These are phyloP conservation scores for Ferrisia virgata DNA, from an alignment of 2,888 invertebrate genomes.

Conservation along the genomic window DNA sequence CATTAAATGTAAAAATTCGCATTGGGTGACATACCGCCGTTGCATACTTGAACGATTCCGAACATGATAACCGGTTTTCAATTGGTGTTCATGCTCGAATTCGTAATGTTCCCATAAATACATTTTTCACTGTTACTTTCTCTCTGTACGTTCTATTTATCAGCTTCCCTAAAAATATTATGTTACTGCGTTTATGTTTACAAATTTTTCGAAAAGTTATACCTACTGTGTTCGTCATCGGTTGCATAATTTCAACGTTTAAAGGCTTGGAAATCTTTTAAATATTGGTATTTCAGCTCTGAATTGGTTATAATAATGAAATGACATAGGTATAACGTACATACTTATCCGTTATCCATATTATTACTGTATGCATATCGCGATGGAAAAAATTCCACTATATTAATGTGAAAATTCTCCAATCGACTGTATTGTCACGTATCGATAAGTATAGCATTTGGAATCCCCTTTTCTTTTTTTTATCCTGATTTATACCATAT, in stretches of 20 bases:
- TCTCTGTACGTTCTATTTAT: slow-evolving; percentile 41
- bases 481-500: no score
- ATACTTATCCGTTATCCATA: background rate
- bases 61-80: slow-evolving; percentile 27
- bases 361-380: background rate
- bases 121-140: slow-evolving; percentile 38
- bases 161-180: slow-evolving; percentile 20
- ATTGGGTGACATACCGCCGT: slow-evolving; percentile 26
- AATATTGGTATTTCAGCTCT: background rate
- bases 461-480: background rate
- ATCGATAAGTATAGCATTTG: no score
- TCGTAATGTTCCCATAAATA: slow-evolving; percentile 22
- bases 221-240: background rate
- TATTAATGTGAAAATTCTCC: background rate
- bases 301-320: background rate
- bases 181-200: background rate
- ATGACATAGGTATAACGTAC: background rate
- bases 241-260: no score
- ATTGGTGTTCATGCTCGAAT: slow-evolving; percentile 37
- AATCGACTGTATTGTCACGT: background rate
- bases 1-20: background rate
- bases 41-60: slow-evolving; percentile 8
- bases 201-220: background rate
- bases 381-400: background rate
- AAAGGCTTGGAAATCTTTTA: no score